phyloP scores from a whole-genome alignment of 2,797 vertebrate species.

The Gymnoscopelus microlampas region DNA sequence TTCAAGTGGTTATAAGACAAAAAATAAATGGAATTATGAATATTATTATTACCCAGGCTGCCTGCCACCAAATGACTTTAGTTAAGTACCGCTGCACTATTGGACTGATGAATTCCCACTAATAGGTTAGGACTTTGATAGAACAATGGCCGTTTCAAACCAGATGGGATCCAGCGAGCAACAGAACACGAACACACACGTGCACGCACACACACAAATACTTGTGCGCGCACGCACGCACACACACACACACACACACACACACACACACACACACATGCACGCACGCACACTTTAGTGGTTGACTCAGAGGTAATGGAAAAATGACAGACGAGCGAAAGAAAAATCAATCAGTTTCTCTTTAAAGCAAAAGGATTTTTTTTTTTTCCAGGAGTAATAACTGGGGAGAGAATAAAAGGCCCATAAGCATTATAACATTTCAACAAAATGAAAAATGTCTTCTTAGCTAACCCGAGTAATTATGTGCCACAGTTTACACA shows the following conservation, averaged over 20 bases:
- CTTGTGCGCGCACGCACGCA: background rate
- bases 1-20: too few species aligned
- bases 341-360: constrained; percentile 25
- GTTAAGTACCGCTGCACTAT: too few species aligned
- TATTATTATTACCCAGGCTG: too few species aligned
- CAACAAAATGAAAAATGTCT: constrained; percentile 35
- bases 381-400: constrained; percentile 19
- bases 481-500: constrained; percentile 26
- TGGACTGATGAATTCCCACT: too few species aligned
- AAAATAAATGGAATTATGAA: too few species aligned
- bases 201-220: background rate
- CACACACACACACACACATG: background rate
- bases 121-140: too few species aligned
- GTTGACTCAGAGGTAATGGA: constrained; percentile 1
- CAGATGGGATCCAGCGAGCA: too few species aligned
- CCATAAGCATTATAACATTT: constrained; percentile 27
- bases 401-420: constrained; percentile 11
- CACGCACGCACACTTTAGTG: background rate
- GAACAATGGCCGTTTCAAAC: too few species aligned
- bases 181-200: background rate
- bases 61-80: too few species aligned
- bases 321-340: constrained; percentile 14
- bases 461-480: constrained; percentile 42
- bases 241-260: background rate
- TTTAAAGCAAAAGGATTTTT: constrained; percentile 33